Conservation (phyloP, 2,113 vertebrate species). For the Corvus moneduloides region DNA sequence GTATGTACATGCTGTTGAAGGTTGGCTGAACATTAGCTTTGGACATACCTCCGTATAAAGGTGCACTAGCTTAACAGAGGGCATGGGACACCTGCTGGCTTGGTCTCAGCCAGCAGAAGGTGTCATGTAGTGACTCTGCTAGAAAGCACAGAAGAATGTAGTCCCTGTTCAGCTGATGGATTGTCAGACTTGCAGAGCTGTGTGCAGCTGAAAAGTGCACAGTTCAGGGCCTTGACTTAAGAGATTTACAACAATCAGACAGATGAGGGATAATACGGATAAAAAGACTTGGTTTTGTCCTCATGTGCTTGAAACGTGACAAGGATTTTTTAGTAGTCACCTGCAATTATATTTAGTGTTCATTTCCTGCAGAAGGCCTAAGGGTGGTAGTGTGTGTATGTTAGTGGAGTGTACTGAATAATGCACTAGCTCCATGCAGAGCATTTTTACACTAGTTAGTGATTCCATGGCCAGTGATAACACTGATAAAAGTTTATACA, state of each 20-base stretch:
- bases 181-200: not conserved
- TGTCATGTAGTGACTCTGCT: not conserved
- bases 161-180: not conserved
- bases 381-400: not conserved
- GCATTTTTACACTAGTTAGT: not conserved
- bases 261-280: fast-evolving
- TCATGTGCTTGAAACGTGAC: not conserved
- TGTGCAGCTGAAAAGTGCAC: not conserved
- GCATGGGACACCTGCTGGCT: not conserved
- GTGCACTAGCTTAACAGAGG: not conserved
- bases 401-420: not conserved
- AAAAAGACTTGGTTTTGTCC: fast-evolving
- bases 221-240: not conserved
- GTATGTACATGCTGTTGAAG: not conserved
- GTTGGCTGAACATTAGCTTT: not conserved
- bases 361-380: not conserved
- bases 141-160: not conserved
- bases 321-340: not conserved
- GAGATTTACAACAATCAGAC: not conserved
- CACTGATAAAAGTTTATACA: not conserved
- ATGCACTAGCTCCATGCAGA: not conserved
- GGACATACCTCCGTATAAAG: not conserved
- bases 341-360: not conserved
- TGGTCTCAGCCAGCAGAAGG: not conserved
- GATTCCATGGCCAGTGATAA: not conserved